Base-by-base conservation (phyloP, 2,888 invertebrate species). In the Epiblema foenella region DNA sequence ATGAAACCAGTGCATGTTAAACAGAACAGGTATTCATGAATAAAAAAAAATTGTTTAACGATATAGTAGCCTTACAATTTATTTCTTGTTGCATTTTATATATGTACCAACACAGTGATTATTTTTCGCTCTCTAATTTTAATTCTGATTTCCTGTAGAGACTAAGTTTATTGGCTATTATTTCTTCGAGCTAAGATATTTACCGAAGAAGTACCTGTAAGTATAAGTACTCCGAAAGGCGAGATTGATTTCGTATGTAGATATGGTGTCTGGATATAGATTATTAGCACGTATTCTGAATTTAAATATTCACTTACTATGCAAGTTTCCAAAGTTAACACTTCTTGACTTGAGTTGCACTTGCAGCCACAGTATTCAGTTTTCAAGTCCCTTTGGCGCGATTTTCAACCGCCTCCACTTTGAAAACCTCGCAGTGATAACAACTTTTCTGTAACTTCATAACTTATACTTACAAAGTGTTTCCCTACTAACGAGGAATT, bases 301-400 rank as follows among this genome's bases (percentile, higher is more conserved):
- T 56, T 29, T 9, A 56, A 56, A 56, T 12, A 24, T 29, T 56
- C 29, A 56, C 29, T 29, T 54, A 51, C 5, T 15, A 29, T 15
- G 29, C 2, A 56, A 56, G 54, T 56, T 56, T n/a, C 29, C 56
- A 56, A 29, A 15, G n/a, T 24, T 29, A 29, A 56, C 29, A 56
- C 56, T 56, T 52, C 52, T 20, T 52, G 56, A 56, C n/a, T 56
- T 15, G 15, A 7, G 24, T 24, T 5, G 29, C 56, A 52, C 20
- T 56, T 29, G 12, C 15, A 29, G 56, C 15, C n/a, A 11, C 46
- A 46, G 46, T n/a, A n/a, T 46, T 46, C 20, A 56, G 56, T 29
- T 56, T 29, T 29, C 24, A 56, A 56, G 56, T 29, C 56, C 56
- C 29, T 56, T 56, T 56, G 56, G 29, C n/a, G 56, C 56, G 29